phyloP scores from a whole-genome alignment of 1,140 invertebrate species.

The Bombus picipes region DNA sequence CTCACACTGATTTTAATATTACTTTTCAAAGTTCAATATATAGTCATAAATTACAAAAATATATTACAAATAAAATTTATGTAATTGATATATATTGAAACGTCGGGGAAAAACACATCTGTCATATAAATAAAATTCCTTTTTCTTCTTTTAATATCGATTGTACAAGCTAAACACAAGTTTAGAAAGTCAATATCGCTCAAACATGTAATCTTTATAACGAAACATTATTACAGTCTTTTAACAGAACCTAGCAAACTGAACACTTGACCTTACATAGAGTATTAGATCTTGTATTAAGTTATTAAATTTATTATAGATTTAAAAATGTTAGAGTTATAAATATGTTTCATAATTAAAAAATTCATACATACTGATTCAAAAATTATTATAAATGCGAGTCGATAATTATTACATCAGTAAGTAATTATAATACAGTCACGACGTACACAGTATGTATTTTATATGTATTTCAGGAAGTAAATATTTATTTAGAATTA shows the following conservation, averaged over 20 bases:
- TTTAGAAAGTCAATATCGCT: not conserved
- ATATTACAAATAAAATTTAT: not conserved
- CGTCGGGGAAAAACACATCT: not conserved
- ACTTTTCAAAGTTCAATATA: not conserved
- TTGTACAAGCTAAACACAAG: slow-evolving; percentile 6
- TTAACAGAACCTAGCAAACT: not conserved
- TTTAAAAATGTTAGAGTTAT: not conserved
- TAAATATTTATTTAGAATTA: not conserved
- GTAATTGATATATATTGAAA: not conserved
- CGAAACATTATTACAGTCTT: slow-evolving; percentile 25
- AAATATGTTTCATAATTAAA: not conserved
- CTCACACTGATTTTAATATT: not conserved
- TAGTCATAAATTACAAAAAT: not conserved
- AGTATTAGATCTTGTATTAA: not conserved
- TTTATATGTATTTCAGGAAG: not conserved
- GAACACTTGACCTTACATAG: not conserved
- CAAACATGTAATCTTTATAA: slow-evolving; percentile 8
- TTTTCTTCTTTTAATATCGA: not conserved
- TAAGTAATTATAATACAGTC: not conserved
- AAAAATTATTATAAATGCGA: not conserved
- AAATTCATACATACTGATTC: not conserved
- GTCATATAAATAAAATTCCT: slow-evolving; percentile 16
- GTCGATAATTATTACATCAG: not conserved
- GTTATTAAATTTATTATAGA: not conserved
- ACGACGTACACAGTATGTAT: not conserved